Conservation (phyloP, 2,113 vertebrate species). For the Vidua macroura region DNA sequence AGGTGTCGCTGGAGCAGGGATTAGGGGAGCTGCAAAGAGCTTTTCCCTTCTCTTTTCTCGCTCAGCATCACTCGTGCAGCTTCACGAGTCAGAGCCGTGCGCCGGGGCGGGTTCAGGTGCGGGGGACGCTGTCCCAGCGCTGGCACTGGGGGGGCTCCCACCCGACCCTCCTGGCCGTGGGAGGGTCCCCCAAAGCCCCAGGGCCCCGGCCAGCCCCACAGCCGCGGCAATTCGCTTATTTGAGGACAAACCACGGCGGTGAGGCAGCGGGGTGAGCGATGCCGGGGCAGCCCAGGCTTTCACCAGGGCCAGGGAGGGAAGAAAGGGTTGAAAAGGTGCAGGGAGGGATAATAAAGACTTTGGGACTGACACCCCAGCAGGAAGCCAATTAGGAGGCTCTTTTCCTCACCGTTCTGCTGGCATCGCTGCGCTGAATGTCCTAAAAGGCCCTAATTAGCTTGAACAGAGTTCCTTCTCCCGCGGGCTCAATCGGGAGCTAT, state of each 20-base stretch:
- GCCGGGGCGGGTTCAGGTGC: accelerated
- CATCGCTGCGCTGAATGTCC: conserved; percentile 46
- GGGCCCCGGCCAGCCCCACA: neutral
- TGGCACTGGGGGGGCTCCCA: neutral
- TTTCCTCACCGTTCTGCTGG: conserved; percentile 36
- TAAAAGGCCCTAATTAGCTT: conserved; percentile 70
- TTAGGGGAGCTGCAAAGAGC: neutral
- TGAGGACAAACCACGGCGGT: accelerated
- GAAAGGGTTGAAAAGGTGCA: conserved; percentile 50
- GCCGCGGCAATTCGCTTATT: neutral
- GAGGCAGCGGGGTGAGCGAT: neutral
- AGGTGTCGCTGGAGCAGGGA: accelerated
- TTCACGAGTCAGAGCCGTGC: accelerated
- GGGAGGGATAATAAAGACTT: conserved; percentile 40
- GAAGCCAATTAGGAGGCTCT: conserved; percentile 72
- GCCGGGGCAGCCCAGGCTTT: neutral
- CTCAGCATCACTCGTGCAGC: neutral
- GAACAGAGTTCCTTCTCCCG: conserved; percentile 30
- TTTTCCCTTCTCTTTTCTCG: neutral
- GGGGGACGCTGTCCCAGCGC: accelerated
- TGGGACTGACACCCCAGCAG: conserved; percentile 60
- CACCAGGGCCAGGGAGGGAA: neutral
- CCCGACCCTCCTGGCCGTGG: accelerated
- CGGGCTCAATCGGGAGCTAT: conserved; percentile 6
- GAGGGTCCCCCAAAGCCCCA: neutral